phyloP scores from a whole-genome alignment of 2,888 invertebrate species.

The Homarus gammarus region DNA sequence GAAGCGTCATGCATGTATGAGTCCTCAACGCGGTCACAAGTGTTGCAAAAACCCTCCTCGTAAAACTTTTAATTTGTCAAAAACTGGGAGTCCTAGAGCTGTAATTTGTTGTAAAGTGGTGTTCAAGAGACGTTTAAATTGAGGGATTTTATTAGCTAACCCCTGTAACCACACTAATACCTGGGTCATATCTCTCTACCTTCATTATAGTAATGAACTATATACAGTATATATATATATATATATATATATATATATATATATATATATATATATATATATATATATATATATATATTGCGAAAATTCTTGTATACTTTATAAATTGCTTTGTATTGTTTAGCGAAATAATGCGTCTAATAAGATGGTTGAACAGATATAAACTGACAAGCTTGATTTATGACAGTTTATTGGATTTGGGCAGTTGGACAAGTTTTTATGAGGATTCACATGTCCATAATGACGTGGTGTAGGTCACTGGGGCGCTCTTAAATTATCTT shows the following conservation, averaged over 20 bases:
- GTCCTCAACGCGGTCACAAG: not conserved
- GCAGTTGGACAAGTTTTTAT: too few species aligned
- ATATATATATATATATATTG: constrained; percentile 7
- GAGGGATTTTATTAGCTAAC: not conserved
- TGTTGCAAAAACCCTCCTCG: not conserved
- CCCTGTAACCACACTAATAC: too few species aligned
- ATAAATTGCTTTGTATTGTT: too few species aligned
- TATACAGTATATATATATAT: constrained; percentile 2
- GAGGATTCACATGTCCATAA: too few species aligned
- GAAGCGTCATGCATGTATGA: not conserved
- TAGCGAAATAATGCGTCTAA: too few species aligned
- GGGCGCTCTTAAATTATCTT: too few species aligned
- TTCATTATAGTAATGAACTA: too few species aligned
- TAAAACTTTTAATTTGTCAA: constrained; percentile 6
- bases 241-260: constrained; percentile 22
- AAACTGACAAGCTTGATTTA: too few species aligned
- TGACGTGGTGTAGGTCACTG: too few species aligned
- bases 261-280: constrained; percentile 13
- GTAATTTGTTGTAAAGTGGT: not conserved
- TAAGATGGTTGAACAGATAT: too few species aligned
- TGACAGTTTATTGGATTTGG: too few species aligned
- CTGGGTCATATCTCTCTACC: not conserved
- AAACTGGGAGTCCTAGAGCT: not conserved
- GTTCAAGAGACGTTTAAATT: not conserved
- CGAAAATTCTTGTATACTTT: too few species aligned